Evolutionary conservation across 2,113 vertebrate genomes (phyloP).

Genomic region (Pachypanchax playfairii): DNA sequence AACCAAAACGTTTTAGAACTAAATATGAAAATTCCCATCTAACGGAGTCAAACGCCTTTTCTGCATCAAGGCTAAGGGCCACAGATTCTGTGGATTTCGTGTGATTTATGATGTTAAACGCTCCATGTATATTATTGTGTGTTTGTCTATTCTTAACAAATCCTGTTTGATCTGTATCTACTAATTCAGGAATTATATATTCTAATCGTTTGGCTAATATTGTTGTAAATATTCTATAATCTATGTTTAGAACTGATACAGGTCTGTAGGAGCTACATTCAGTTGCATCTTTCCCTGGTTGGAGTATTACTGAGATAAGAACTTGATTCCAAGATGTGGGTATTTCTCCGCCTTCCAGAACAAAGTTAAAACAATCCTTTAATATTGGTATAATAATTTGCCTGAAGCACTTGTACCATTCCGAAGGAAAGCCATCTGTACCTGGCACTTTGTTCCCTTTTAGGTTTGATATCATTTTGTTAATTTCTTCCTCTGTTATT

Average conservation of each 20-base stretch:
- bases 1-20: too few species aligned
- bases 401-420: not conserved
- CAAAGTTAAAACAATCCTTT: not conserved
- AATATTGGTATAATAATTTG: not conserved
- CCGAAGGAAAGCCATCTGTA: not conserved
- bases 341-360: not conserved
- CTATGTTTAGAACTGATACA: not conserved
- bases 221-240: not conserved
- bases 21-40: too few species aligned
- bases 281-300: not conserved
- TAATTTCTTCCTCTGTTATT: not conserved
- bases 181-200: not conserved
- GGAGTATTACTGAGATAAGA: not conserved
- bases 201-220: not conserved
- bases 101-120: not conserved
- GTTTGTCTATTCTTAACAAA: not conserved
- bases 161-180: not conserved
- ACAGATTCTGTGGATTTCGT: not conserved
- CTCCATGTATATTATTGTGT: not conserved
- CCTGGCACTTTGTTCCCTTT: not conserved
- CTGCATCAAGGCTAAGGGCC: too few species aligned
- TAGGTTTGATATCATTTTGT: not conserved
- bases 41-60: too few species aligned
- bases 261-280: not conserved
- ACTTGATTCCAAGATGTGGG: not conserved